phyloP scores from a whole-genome alignment of 2,888 invertebrate species.

The Caenorhabditis afra region DNA sequence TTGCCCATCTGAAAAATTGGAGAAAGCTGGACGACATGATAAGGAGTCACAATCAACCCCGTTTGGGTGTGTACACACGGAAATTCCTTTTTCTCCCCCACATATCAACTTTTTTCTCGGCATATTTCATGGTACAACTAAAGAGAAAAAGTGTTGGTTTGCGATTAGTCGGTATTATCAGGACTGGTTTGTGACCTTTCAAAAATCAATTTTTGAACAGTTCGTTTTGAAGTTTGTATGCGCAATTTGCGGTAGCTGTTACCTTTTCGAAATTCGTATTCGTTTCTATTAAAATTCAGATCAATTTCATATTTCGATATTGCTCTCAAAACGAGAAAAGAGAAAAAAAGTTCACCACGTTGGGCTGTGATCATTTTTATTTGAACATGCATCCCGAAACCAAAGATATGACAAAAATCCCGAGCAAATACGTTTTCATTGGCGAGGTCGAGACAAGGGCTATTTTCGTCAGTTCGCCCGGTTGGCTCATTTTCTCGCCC shows the following conservation, averaged over 20 bases:
- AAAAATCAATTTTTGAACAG: too few relatives aligned
- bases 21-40: conserved; percentile 25
- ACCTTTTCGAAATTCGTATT: too few relatives aligned
- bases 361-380: background rate
- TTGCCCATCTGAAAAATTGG: conserved; percentile 23
- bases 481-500: conserved; percentile 14
- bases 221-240: too few relatives aligned
- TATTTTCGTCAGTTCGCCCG: conserved; percentile 43
- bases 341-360: too few relatives aligned
- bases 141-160: background rate
- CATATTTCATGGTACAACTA: background rate
- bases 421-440: conserved; percentile 40
- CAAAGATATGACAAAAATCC: conserved; percentile 44
- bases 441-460: conserved; percentile 34
- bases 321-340: too few relatives aligned
- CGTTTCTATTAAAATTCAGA: too few relatives aligned
- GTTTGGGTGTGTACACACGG: conserved; percentile 33
- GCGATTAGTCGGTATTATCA: too few relatives aligned
- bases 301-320: too few relatives aligned
- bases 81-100: conserved; percentile 1
- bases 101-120: background rate
- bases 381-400: conserved; percentile 9
- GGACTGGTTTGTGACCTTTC: too few relatives aligned
- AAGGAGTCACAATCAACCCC: conserved; percentile 30
- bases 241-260: too few relatives aligned